These are phyloP conservation scores for Tricholaema leucomelas DNA, from an alignment of 2,113 vertebrate genomes.

Conservation along the genomic window DNA sequence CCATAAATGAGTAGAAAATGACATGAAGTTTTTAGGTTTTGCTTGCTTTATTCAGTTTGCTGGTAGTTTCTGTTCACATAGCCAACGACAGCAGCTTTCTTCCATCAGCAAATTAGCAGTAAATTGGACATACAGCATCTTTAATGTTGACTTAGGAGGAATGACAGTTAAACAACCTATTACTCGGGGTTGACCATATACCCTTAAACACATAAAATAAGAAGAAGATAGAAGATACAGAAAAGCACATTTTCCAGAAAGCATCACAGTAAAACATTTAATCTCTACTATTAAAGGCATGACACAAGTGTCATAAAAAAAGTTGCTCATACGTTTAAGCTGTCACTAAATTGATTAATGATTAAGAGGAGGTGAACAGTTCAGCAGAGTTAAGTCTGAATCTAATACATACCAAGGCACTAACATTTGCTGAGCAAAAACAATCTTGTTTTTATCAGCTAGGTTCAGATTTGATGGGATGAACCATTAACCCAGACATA, in stretches of 20 bases:
- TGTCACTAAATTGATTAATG: slow-evolving; percentile 72
- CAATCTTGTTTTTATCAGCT: slow-evolving; percentile 63
- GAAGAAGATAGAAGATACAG: neutral
- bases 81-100: neutral
- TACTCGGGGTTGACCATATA: neutral
- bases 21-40: neutral
- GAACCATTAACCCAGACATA: slow-evolving; percentile 65
- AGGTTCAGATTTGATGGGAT: slow-evolving; percentile 59
- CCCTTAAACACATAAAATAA: slow-evolving; percentile 43
- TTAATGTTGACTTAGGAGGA: slow-evolving; percentile 58
- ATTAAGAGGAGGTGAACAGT: slow-evolving; percentile 72
- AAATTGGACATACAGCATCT: slow-evolving; percentile 31
- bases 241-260: slow-evolving; percentile 21
- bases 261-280: slow-evolving; percentile 31
- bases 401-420: slow-evolving; percentile 57
- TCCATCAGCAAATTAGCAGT: slow-evolving; percentile 40
- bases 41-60: neutral
- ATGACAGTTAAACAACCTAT: slow-evolving; percentile 24
- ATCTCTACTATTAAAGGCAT: slow-evolving; percentile 58
- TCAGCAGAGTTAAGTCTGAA: slow-evolving; percentile 69
- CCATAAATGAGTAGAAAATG: neutral
- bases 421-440: slow-evolving; percentile 34
- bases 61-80: neutral
- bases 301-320: slow-evolving; percentile 59
- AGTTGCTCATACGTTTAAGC: slow-evolving; percentile 63